phyloP scores from a whole-genome alignment of 2,797 vertebrate species.

The Artibeus lituratus region DNA sequence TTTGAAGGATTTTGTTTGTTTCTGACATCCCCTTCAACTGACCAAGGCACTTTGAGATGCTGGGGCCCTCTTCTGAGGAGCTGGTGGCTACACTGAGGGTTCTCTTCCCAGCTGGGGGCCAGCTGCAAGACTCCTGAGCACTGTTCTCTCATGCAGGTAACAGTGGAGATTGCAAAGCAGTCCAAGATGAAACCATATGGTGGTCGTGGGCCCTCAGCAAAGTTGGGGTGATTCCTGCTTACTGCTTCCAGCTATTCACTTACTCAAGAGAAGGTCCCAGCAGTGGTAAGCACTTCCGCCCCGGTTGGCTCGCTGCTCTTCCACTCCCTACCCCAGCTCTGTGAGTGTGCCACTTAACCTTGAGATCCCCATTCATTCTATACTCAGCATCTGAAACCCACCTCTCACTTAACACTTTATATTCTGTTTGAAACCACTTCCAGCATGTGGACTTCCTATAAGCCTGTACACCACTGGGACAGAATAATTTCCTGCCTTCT shows the following conservation, averaged over 20 bases:
- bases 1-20: background rate
- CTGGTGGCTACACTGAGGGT: background rate
- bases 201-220: background rate
- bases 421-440: background rate
- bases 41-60: background rate
- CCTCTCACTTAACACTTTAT: background rate
- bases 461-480: rapidly evolving
- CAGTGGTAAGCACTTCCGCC: background rate
- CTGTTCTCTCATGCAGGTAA: background rate
- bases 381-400: background rate
- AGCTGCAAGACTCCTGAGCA: too few species aligned
- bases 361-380: background rate
- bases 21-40: background rate
- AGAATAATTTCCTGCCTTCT: background rate
- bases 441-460: rapidly evolving
- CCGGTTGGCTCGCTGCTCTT: rapidly evolving
- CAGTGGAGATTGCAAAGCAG: background rate
- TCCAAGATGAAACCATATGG: background rate
- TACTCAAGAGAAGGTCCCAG: background rate
- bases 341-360: background rate
- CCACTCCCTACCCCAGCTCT: background rate
- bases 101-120: background rate
- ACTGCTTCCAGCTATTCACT: background rate
- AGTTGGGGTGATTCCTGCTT: background rate
- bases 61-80: background rate